Conservation (phyloP, 1,140 invertebrate genomes). For the Zaprionus nigranus region DNA sequence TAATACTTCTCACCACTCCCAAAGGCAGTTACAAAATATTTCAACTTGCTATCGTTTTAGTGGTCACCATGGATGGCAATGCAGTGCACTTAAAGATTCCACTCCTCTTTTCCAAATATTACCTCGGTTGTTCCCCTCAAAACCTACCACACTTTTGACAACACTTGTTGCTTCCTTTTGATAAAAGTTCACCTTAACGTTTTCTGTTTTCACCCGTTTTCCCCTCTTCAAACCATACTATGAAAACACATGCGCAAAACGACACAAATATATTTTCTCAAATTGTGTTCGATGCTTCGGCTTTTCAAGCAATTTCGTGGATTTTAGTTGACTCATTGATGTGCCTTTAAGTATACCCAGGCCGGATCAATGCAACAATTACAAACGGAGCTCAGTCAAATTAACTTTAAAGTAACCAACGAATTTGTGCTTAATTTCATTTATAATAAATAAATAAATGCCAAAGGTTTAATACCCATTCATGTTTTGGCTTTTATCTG, state of each 20-base stretch:
- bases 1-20: too few species aligned
- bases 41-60: too few species aligned
- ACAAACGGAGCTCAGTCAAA: neutral
- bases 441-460: too few species aligned
- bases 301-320: too few species aligned
- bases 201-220: neutral
- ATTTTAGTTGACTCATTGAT: too few species aligned
- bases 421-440: too few species aligned
- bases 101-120: neutral
- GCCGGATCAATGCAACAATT: conserved; percentile 13
- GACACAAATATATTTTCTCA: conserved; percentile 57
- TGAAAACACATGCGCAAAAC: conserved; percentile 14
- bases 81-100: conserved; percentile 21
- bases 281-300: conserved; percentile 48
- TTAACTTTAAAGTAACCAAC: neutral
- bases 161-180: conserved; percentile 55
- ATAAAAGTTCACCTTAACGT: conserved; percentile 13
- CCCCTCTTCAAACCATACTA: neutral
- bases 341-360: too few species aligned
- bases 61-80: conserved; percentile 10
- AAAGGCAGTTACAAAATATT: too few species aligned
- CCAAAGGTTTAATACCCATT: too few species aligned
- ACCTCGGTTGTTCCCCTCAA: neutral
- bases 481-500: too few species aligned
- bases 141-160: neutral